phyloP scores from a whole-genome alignment of 2,797 vertebrate genomes.

The Neopelma chrysocephalum region DNA sequence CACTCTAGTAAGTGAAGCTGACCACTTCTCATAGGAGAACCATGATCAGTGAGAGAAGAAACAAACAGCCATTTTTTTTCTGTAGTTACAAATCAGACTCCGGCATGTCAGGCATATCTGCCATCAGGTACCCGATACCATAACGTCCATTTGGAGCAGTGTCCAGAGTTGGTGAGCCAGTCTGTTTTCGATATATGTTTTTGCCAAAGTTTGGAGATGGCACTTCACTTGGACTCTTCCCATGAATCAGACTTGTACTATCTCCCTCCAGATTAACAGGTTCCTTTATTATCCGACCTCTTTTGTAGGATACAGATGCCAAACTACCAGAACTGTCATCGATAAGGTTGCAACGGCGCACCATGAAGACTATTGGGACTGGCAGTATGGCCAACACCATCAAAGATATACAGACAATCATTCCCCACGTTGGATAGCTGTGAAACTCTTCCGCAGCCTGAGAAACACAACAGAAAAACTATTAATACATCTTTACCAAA shows the following conservation, averaged over 20 bases:
- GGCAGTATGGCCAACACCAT: slow-evolving; percentile 89
- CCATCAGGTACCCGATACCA: slow-evolving; percentile 93
- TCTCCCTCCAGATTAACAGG: slow-evolving; percentile 83
- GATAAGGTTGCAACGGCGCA: slow-evolving; percentile 88
- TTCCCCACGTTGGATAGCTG: slow-evolving; percentile 88
- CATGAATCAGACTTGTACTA: slow-evolving; percentile 88
- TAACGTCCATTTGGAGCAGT: slow-evolving; percentile 91
- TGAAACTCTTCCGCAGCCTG: slow-evolving; percentile 84
- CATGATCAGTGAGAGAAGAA: slow-evolving; percentile 35
- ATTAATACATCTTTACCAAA: background rate
- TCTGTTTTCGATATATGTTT: slow-evolving; percentile 90
- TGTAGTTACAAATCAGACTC: slow-evolving; percentile 91
- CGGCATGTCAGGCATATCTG: slow-evolving; percentile 90
- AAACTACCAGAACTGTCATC: slow-evolving; percentile 79
- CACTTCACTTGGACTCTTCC: slow-evolving; percentile 87
- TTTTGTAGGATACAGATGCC: slow-evolving; percentile 91
- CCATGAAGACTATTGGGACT: slow-evolving; percentile 85
- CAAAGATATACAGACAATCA: slow-evolving; percentile 86
- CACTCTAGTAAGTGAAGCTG: slow-evolving; percentile 58
- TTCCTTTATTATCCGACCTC: slow-evolving; percentile 92
- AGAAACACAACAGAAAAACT: background rate
- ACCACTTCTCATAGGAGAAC: slow-evolving; percentile 53
- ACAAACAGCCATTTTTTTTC: background rate
- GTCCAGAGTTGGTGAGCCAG: slow-evolving; percentile 79
- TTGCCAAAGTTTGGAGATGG: slow-evolving; percentile 89